phyloP scores from a whole-genome alignment of 1,140 invertebrate genomes.

The Oreohelix idahoensis region DNA sequence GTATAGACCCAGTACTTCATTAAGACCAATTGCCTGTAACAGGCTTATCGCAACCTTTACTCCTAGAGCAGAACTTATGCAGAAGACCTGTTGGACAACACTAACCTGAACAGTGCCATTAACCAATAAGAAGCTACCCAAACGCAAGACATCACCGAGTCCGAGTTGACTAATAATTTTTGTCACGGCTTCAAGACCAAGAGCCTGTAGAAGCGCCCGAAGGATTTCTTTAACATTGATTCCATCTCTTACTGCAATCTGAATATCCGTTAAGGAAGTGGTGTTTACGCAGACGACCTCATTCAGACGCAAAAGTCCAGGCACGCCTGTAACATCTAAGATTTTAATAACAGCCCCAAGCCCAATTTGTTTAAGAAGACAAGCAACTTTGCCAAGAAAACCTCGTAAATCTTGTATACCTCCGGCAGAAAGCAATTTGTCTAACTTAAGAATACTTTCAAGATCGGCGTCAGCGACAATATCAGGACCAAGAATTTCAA shows the following conservation, averaged over 20 bases:
- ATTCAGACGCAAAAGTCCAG: not conserved
- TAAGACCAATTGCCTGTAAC: not conserved
- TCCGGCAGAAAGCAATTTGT: not conserved
- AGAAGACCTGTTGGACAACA: not conserved
- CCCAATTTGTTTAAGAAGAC: not conserved
- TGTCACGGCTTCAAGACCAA: not conserved
- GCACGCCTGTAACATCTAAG: not conserved
- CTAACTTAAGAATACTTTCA: not conserved
- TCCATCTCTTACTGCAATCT: not conserved
- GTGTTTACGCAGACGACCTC: not conserved
- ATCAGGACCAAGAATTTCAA: not conserved
- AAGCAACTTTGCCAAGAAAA: not conserved
- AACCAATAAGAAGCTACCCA: not conserved
- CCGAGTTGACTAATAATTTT: not conserved
- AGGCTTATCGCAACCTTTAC: not conserved
- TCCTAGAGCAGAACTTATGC: not conserved
- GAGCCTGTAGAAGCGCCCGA: not conserved
- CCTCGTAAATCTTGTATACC: not conserved
- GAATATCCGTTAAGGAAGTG: not conserved
- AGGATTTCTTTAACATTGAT: not conserved
- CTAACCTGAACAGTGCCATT: not conserved
- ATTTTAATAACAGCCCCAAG: not conserved
- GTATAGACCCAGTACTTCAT: not conserved
- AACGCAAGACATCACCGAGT: not conserved
- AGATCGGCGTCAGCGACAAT: not conserved